phyloP scores from a whole-genome alignment of 2,888 invertebrate species.

The Pegoplata infirma region DNA sequence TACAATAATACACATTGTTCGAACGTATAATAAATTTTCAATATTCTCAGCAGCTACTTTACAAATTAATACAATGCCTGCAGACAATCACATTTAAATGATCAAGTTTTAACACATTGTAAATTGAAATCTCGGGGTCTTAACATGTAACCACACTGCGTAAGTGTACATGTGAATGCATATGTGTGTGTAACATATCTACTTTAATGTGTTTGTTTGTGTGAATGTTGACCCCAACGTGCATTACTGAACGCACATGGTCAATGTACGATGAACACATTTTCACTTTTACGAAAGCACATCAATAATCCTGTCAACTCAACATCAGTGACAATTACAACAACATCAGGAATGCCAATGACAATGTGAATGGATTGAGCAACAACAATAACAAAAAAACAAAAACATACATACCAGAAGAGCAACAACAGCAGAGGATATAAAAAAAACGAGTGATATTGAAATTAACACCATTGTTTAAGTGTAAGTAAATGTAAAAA shows the following conservation, averaged over 20 bases:
- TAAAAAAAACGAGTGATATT: background rate
- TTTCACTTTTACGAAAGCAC: slow-evolving; percentile 22
- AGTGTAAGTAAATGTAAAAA: background rate
- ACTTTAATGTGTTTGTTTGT: no score
- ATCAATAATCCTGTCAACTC: slow-evolving; percentile 51
- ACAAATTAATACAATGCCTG: background rate
- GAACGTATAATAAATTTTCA: no score
- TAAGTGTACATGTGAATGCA: background rate
- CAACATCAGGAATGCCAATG: slow-evolving; percentile 14
- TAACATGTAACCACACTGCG: background rate
- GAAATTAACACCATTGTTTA: background rate
- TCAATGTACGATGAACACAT: slow-evolving; percentile 3
- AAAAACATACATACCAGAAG: no score
- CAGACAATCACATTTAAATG: background rate
- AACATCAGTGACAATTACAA: slow-evolving; percentile 9
- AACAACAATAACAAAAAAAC: background rate
- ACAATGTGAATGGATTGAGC: background rate
- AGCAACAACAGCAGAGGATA: no score
- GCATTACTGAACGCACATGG: slow-evolving; percentile 14
- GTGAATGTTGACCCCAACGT: background rate
- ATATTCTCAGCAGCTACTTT: background rate
- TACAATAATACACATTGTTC: no score
- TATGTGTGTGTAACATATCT: background rate
- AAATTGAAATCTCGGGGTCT: slow-evolving; percentile 5
- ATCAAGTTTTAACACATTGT: slow-evolving; percentile 8